Evolutionary conservation across 2,797 vertebrate genomes (phyloP), one percentile per base, ranked within the genome.

Genomic region (Merluccius polli): DNA sequence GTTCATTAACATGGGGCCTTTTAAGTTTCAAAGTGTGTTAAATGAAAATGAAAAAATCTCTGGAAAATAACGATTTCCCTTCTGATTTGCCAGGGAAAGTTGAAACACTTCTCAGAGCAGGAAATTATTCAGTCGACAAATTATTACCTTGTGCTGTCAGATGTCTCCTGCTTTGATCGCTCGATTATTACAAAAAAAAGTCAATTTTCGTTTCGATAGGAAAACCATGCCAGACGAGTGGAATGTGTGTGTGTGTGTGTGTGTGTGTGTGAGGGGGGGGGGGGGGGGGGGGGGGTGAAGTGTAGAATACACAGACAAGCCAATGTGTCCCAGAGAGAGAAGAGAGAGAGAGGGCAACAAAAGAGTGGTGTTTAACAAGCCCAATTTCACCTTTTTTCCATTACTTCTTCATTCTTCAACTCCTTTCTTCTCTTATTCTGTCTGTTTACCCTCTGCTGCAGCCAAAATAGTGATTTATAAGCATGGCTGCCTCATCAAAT

Each of bases 371-470:
- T 59, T 59, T 59, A 59, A 59, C 52, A 59, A 59, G 52, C 21
- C 52, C 52, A 59, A 24, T n/a, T 52, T 7, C 5, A 16, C 8
- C 12, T 63, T 12, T 52, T 2, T 72, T 36, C 59, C 13, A 24
- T 52, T 13, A 72, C 78, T 72, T 4, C 2, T 36, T 27, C 38
- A 18, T 65, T 16, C 12, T 31, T 35, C 70, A 75, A 68, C 38
- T 24, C 8, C 12, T 36, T 35, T 30, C 48, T 21, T 24, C 21
- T 73, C 27, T 32, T 41, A 11, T 65, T 2, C 10, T 27, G 9
- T 32, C 67, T 77, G 0, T 18, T 32, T 78, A 82, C 86, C 76
- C 84, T 21, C 44, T 0, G 44, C 18, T 52, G 44, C 38, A 41
- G 38, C 38, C 38, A 12, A 41, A 3, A 41, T 80, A 79, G 18